Conservation (phyloP, 2,797 vertebrate species). For the Sandelia bainsii region DNA sequence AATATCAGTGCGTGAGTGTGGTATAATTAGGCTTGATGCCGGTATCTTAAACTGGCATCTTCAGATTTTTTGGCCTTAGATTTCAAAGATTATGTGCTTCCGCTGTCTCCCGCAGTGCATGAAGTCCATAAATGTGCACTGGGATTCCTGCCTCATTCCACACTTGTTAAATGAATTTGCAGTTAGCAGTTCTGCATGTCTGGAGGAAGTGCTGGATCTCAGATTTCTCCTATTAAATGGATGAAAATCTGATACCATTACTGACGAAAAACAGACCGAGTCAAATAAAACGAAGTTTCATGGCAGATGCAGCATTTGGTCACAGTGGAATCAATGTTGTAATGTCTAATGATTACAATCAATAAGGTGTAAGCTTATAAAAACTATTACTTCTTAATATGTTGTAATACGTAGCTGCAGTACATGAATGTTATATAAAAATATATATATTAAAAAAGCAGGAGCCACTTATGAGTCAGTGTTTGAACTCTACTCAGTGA, state of each 20-base stretch:
- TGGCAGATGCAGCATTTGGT: not conserved
- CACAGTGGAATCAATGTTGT: not conserved
- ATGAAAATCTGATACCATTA: not conserved
- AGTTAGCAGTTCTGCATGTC: not conserved
- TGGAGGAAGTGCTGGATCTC: not conserved
- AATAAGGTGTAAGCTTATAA: not conserved
- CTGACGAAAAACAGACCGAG: not conserved
- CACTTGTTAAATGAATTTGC: slow-evolving; percentile 5
- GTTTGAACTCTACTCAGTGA: slow-evolving; percentile 15
- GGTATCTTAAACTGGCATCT: not conserved
- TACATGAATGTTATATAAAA: slow-evolving; percentile 11
- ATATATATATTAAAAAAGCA: slow-evolving; percentile 32
- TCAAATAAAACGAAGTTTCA: not conserved
- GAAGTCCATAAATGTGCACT: not conserved
- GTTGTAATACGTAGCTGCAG: not conserved
- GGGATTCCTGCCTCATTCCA: not conserved
- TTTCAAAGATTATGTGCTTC: not conserved
- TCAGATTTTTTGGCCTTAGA: not conserved
- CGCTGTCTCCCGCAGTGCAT: not conserved
- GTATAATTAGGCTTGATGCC: not conserved
- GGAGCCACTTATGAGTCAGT: slow-evolving; percentile 17
- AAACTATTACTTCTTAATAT: too few species aligned
- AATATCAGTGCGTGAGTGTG: not conserved
- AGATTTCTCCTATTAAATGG: not conserved
- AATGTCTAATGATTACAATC: not conserved